A percentile compares a stretch with the other conserved stretches of the same genome.
Conservation (phyloP, 1,140 invertebrate species). For the Tachypleus tridentatus region DNA sequence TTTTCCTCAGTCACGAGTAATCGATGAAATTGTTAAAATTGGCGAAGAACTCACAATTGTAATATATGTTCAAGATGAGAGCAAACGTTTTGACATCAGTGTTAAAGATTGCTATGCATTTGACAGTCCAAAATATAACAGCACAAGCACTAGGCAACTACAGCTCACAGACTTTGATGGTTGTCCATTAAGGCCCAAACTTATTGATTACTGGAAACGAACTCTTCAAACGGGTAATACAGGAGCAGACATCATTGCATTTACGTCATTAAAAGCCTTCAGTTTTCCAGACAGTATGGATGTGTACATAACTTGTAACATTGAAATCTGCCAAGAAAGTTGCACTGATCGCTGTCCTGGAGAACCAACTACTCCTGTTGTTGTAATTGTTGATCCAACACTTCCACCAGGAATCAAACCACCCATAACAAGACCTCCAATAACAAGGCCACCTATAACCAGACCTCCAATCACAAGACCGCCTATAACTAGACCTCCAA, state of each 20-base stretch:
- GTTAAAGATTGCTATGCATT: conserved; percentile 57
- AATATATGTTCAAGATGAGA: conserved; percentile 61
- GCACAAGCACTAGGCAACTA: conserved; percentile 40
- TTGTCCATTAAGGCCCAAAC: conserved; percentile 55
- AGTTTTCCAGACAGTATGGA: conserved; percentile 82
- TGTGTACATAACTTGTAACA: conserved; percentile 66
- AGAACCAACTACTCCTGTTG: too few relatives aligned
- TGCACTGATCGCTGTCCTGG: conserved; percentile 19
- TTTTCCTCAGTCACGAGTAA: conserved; percentile 60
- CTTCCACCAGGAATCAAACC: too few relatives aligned
- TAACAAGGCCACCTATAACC: too few relatives aligned
- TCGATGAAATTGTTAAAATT: conserved; percentile 64
- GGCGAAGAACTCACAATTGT: conserved; percentile 71
- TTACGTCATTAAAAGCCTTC: conserved; percentile 68
- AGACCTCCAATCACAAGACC: too few relatives aligned
- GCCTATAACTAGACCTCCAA: too few relatives aligned
- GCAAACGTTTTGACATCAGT: conserved; percentile 53
- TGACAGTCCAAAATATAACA: conserved; percentile 39
- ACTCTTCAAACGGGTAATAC: conserved; percentile 61
- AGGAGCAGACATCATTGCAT: conserved; percentile 60
- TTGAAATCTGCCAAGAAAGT: conserved; percentile 58
- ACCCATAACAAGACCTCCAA: too few relatives aligned
- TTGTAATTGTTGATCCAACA: too few relatives aligned
- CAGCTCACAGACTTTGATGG: conserved; percentile 54
- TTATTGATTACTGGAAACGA: conserved; percentile 63